These are phyloP conservation scores for Merops nubicus DNA, from an alignment of 2,113 vertebrate species.

Conservation along the genomic window DNA sequence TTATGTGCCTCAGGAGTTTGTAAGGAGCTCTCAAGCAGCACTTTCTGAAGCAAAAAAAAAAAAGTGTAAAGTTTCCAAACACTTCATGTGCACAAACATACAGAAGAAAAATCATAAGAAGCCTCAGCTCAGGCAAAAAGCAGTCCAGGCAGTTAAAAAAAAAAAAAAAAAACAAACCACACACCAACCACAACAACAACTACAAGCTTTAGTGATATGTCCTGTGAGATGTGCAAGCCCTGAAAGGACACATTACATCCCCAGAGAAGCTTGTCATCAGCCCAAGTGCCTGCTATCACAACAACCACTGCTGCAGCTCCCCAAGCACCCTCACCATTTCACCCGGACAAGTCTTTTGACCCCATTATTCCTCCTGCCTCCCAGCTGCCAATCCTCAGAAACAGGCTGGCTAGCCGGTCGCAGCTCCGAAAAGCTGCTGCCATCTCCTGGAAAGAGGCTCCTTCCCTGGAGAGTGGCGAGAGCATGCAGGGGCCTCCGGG, in stretches of 20 bases:
- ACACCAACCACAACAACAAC: too few species aligned
- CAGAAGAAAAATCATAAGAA: not conserved
- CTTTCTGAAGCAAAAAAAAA: not conserved
- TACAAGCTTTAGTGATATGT: not conserved
- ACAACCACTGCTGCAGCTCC: not conserved
- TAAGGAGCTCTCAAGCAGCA: not conserved
- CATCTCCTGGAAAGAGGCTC: conserved; percentile 65
- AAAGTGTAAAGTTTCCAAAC: not conserved
- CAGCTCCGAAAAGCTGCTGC: conserved; percentile 59
- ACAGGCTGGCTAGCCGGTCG: not conserved
- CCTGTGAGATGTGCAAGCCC: not conserved
- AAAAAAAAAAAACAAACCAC: too few species aligned
- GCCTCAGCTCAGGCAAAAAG: not conserved
- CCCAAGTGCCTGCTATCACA: fast-evolving
- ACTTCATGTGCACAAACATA: not conserved
- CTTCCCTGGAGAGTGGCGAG: not conserved
- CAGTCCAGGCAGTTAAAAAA: not conserved
- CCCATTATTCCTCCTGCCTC: not conserved
- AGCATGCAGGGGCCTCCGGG: fast-evolving
- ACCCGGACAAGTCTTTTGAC: not conserved
- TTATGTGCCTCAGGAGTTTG: not conserved
- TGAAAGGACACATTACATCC: not conserved
- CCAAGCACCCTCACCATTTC: not conserved
- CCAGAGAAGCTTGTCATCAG: not conserved
- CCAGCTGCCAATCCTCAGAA: not conserved